Base-by-base conservation (phyloP, 2,888 invertebrate species). In the Zootermopsis nevadensis region DNA sequence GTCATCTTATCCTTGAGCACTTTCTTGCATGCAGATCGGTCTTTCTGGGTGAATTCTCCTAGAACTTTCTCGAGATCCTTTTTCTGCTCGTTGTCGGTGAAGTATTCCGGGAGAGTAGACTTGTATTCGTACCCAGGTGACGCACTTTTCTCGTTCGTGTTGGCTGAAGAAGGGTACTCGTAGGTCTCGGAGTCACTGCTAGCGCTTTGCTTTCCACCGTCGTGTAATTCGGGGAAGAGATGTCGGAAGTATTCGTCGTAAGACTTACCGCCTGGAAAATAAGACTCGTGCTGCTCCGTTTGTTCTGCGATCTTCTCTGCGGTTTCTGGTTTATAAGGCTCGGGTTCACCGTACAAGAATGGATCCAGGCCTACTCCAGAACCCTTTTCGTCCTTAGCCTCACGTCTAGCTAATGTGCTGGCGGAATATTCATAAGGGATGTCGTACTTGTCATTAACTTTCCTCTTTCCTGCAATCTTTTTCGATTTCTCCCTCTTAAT, bases 1-100 rank as follows among this genome's bases (percentile, higher is more conserved):
- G 94, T 95, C 94, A 95, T 94, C 67, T 94, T 94, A 86, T 94
- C 93, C 87, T 94, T 94, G 85, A 92, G 91, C 0, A 94, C 91
- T 88, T 94, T 94, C 87, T 94, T 93, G 88, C 95, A 95, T 15
- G 93, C 90, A 38, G 94, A 93, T 86, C 94, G 91, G 87, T 95
- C 95, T 88, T 94, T 94, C 87, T 93, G 92, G 84, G 92, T 92
- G 86, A 95, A 95, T 86, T 94, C 94, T n/a, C 93, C 93, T 85
- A 95, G 89, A 80, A 94, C 93, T 87, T 93, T 92, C 87, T 94
- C 94, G 27, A 95, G 93, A 85, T 94, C 93, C 87, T 93, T 93
- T 87, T 93, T 93, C 30, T 90, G 91, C 87, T 91, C 91, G 85
- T 90, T 91, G 82, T 91, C 90, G n/a, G 84, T 80, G 30, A 81